A percentile compares a stretch with the other conserved stretches of the same genome.
Conservation (phyloP, 2,888 invertebrate species). For the Apamea monoglypha region DNA sequence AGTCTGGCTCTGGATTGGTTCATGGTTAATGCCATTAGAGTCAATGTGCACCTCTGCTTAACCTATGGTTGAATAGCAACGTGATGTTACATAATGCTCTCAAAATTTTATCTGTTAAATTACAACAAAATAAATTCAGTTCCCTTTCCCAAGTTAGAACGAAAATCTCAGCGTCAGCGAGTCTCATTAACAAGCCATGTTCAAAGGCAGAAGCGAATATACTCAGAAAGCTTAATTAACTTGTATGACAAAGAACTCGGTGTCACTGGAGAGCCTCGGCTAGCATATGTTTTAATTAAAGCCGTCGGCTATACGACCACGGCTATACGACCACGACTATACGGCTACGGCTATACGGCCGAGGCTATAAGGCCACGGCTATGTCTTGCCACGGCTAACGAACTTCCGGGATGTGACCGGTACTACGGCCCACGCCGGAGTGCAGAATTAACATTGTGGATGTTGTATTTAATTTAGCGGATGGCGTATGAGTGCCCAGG, state of each 20-base stretch:
- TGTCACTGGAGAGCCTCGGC: conserved; percentile 39
- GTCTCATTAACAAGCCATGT: conserved; percentile 30
- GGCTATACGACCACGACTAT: not conserved
- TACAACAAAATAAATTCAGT: not conserved
- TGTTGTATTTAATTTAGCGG: conserved; percentile 32
- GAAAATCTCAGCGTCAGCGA: conserved; percentile 21
- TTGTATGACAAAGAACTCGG: conserved; percentile 54
- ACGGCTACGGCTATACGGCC: conserved; percentile 1
- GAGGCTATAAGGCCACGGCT: conserved; percentile 19
- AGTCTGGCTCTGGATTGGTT: not conserved
- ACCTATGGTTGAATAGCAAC: not conserved
- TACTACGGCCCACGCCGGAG: conserved; percentile 22
- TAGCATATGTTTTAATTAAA: conserved; percentile 68
- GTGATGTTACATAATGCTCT: too few relatives aligned
- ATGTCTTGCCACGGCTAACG: conserved; percentile 36
- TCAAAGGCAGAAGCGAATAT: conserved; percentile 47
- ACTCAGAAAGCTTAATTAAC: conserved; percentile 57
- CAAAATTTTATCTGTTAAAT: not conserved
- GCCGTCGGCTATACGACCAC: conserved; percentile 35
- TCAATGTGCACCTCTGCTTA: not conserved
- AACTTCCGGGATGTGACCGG: conserved; percentile 28
- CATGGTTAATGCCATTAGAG: not conserved
- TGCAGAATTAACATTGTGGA: conserved; percentile 41
- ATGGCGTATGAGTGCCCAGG: not conserved
- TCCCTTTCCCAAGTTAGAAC: not conserved